Conservation (phyloP, 2,888 invertebrate species). For the Tridacna gigas region DNA sequence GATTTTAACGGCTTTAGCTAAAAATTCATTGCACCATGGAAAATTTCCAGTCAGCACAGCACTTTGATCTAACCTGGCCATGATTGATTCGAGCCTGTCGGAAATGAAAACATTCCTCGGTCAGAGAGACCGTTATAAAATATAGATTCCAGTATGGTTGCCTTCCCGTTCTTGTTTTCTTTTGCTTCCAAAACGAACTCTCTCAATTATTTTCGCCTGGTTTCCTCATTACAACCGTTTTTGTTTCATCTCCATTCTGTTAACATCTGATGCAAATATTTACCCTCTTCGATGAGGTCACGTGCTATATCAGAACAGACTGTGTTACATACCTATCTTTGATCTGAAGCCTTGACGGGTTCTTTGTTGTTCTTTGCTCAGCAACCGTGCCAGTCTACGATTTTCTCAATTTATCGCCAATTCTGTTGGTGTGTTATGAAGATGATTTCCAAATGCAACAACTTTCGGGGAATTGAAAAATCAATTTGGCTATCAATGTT, state of each 20-base stretch:
- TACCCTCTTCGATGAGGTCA: conserved; percentile 53
- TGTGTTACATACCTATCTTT: conserved; percentile 41
- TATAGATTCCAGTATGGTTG: not conserved
- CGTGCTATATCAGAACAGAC: conserved; percentile 45
- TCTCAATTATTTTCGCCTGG: conserved; percentile 39
- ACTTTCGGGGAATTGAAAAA: conserved; percentile 6
- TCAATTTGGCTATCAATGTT: conserved; percentile 21
- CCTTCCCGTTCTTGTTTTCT: not conserved
- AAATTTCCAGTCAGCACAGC: too few species aligned
- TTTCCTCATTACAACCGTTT: conserved; percentile 37
- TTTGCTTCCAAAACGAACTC: not conserved
- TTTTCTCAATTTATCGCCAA: conserved; percentile 64
- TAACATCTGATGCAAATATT: conserved; percentile 58
- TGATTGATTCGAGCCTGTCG: conserved; percentile 12
- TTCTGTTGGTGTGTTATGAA: conserved; percentile 10
- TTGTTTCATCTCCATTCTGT: conserved; percentile 51
- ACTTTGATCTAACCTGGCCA: not conserved
- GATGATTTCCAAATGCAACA: conserved; percentile 24
- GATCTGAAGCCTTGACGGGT: conserved; percentile 50
- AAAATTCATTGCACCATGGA: too few species aligned
- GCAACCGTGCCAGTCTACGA: conserved; percentile 30
- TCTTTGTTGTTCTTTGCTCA: conserved; percentile 66
- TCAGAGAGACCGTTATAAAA: conserved; percentile 7
- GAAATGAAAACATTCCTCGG: not conserved
- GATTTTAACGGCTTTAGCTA: too few species aligned